These are phyloP conservation scores for Seira musarum DNA, from an alignment of 2,888 invertebrate genomes.

Conservation along the genomic window DNA sequence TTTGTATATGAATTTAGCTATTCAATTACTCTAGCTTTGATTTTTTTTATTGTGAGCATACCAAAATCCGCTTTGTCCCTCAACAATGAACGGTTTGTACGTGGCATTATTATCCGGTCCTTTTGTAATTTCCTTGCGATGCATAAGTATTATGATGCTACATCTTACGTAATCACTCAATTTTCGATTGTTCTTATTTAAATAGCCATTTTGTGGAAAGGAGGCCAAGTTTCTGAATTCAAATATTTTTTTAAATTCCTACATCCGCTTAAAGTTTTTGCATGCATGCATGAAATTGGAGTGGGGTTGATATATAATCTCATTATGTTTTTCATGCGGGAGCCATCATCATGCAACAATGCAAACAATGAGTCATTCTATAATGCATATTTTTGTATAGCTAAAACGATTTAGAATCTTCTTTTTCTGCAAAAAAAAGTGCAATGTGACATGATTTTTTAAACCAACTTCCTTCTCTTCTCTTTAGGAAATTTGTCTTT, in stretches of 20 bases:
- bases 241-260: not conserved
- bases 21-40: not conserved
- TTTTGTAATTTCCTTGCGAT: not conserved
- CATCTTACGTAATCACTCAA: not conserved
- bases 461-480: not conserved
- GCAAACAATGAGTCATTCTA: not conserved
- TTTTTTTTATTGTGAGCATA: not conserved
- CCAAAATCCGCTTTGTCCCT: not conserved
- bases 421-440: not conserved
- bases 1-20: too few relatives aligned
- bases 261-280: not conserved
- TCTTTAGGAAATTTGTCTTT: not conserved
- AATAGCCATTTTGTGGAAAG: not conserved
- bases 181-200: not conserved
- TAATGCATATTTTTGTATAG: not conserved
- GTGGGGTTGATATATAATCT: not conserved
- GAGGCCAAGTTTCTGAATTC: constrained; percentile 43
- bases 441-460: not conserved
- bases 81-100: not conserved
- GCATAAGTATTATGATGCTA: not conserved
- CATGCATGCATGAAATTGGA: not conserved
- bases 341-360: not conserved
- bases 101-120: too few relatives aligned
- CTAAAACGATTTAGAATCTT: not conserved
- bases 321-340: not conserved